Percentiles rank a stretch among this genome's conserved stretches.
These are phyloP conservation scores for Brachyrhaphis roseni DNA, from an alignment of 2,797 vertebrate species.

Conservation along the genomic window DNA sequence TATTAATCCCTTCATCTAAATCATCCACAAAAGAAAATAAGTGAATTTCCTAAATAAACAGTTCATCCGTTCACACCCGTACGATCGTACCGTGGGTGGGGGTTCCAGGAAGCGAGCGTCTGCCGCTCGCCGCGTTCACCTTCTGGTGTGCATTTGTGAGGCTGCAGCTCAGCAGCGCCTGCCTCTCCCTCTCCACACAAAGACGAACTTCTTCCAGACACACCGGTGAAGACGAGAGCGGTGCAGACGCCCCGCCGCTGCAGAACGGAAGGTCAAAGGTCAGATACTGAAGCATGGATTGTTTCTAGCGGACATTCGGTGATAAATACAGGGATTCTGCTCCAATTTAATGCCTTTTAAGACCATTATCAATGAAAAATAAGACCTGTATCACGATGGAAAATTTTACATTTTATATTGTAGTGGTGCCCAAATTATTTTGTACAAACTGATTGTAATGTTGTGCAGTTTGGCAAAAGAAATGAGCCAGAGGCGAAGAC, in stretches of 20 bases:
- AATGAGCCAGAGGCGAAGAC: too few species aligned
- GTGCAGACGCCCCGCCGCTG: conserved; percentile 55
- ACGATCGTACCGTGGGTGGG: conserved; percentile 86
- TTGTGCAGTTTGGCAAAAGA: too few species aligned
- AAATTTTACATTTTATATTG: too few species aligned
- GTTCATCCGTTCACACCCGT: conserved; percentile 29
- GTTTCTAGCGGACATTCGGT: background rate
- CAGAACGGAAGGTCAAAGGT: conserved; percentile 22
- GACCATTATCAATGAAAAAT: too few species aligned
- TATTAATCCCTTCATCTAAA: conserved; percentile 13
- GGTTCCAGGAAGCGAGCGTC: conserved; percentile 89
- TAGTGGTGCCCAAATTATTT: too few species aligned
- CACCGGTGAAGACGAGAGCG: conserved; percentile 70
- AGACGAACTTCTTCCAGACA: conserved; percentile 63
- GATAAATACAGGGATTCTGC: background rate
- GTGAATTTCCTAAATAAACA: background rate
- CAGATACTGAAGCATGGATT: background rate
- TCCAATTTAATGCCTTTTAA: background rate
- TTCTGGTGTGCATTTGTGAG: conserved; percentile 90
- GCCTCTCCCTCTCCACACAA: conserved; percentile 73
- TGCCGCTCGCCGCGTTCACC: conserved; percentile 79
- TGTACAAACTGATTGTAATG: too few species aligned
- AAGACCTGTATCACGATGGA: too few species aligned
- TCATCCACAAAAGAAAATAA: conserved; percentile 15
- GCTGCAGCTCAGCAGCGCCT: conserved; percentile 87